phyloP scores from a whole-genome alignment of 2,888 invertebrate genomes.

The Ypsolopha scabrella region DNA sequence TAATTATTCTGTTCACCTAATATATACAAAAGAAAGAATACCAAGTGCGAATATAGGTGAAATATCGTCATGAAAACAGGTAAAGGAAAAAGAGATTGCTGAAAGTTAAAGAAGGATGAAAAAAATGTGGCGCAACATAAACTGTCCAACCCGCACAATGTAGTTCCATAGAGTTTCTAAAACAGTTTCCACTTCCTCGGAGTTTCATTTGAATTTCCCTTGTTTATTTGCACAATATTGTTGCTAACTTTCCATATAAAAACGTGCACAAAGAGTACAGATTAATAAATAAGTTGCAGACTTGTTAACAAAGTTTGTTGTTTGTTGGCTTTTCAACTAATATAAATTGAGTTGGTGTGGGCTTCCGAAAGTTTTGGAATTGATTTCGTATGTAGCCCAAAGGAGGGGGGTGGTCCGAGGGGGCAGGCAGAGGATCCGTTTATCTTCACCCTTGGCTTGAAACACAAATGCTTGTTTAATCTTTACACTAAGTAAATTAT shows the following conservation, averaged over 20 bases:
- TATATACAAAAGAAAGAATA: too few relatives aligned
- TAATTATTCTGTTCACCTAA: too few relatives aligned
- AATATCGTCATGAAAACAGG: too few relatives aligned
- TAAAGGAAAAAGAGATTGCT: too few relatives aligned
- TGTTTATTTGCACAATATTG: not conserved
- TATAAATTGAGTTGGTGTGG: slow-evolving; percentile 29
- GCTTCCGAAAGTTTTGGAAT: slow-evolving; percentile 28
- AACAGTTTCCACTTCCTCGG: not conserved
- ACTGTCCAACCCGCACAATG: not conserved
- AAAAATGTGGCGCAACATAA: too few relatives aligned
- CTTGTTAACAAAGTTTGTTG: slow-evolving; percentile 22
- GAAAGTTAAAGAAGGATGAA: too few relatives aligned
- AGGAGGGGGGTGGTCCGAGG: not conserved
- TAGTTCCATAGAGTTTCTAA: not conserved
- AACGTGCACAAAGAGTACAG: slow-evolving; percentile 2
- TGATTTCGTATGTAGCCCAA: slow-evolving; percentile 11
- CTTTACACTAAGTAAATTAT: not conserved
- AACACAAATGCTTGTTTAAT: not conserved
- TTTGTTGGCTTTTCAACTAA: not conserved
- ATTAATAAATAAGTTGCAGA: slow-evolving; percentile 31
- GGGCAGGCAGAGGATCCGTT: not conserved
- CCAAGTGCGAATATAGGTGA: too few relatives aligned
- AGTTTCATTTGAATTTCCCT: not conserved
- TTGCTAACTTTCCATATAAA: not conserved
- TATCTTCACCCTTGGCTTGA: not conserved